These are phyloP conservation scores for Patella depressa DNA, from an alignment of 2,888 invertebrate genomes.

Conservation along the genomic window DNA sequence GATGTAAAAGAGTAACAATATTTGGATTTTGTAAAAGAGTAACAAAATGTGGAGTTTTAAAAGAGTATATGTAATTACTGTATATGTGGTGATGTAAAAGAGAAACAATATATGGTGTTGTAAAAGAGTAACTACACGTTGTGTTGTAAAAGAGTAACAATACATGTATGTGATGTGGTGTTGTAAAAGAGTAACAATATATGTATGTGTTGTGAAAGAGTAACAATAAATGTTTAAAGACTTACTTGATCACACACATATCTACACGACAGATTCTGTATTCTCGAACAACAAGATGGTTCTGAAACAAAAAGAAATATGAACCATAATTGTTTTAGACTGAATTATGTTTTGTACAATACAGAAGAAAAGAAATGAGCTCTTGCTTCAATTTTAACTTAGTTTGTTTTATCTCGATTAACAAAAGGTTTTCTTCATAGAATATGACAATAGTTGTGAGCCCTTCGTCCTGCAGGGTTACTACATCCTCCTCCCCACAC, in stretches of 20 bases:
- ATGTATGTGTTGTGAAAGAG: neutral
- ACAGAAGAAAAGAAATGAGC: neutral
- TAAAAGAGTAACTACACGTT: too few relatives aligned
- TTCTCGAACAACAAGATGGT: neutral
- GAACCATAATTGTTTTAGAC: neutral
- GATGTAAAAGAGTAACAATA: too few relatives aligned
- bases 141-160: neutral
- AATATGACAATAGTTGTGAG: neutral
- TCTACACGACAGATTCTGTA: slow-evolving; percentile 3
- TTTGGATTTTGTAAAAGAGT: too few relatives aligned
- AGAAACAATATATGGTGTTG: too few relatives aligned
- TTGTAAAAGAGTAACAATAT: neutral
- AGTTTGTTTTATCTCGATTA: too few relatives aligned
- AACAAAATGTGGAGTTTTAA: too few relatives aligned
- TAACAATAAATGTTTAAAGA: neutral
- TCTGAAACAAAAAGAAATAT: neutral
- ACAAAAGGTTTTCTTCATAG: neutral
- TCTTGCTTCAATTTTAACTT: neutral
- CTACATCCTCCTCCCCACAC: too few relatives aligned
- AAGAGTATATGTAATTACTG: too few relatives aligned
- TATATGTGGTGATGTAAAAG: too few relatives aligned
- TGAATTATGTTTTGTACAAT: neutral
- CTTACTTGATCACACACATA: slow-evolving; percentile 1
- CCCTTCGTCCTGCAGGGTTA: too few relatives aligned
- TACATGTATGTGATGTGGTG: neutral